These are phyloP conservation scores for Zoroaster sp. DNA, from an alignment of 53 echinoderm and acorn worm genomes.

Conservation along the genomic window DNA sequence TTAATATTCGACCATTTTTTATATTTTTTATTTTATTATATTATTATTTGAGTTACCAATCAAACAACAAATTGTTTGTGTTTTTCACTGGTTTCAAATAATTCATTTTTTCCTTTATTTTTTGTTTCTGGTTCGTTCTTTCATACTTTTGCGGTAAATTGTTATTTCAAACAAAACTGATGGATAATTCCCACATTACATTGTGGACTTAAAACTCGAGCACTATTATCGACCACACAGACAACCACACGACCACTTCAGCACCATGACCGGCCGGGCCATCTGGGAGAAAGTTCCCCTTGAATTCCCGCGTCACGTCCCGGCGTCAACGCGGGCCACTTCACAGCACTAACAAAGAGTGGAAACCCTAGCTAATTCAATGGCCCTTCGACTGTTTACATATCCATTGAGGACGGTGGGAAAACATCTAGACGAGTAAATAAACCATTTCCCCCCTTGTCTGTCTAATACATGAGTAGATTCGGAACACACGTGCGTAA, in stretches of 20 bases:
- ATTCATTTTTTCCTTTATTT: no score
- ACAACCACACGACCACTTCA: neutral
- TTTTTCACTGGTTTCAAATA: no score
- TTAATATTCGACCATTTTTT: no score
- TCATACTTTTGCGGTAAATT: neutral
- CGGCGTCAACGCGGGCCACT: constrained; percentile 9
- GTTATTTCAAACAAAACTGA: neutral
- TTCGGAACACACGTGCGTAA: neutral
- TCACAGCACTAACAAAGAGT: neutral
- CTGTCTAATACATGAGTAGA: neutral
- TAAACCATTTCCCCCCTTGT: neutral
- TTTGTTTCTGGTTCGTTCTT: no score
- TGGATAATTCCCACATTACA: neutral
- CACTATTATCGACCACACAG: neutral
- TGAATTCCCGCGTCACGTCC: constrained; percentile 8
- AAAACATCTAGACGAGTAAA: neutral
- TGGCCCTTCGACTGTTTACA: constrained; percentile 18
- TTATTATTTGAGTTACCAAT: no score
- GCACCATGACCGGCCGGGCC: neutral
- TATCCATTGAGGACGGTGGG: neutral
- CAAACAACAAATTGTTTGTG: no score
- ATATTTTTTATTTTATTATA: no score
- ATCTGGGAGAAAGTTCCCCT: neutral
- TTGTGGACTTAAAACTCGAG: neutral
- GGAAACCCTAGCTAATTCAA: neutral